Conservation (phyloP, 2,113 vertebrate genomes). For the Datnioides undecimradiatus region DNA sequence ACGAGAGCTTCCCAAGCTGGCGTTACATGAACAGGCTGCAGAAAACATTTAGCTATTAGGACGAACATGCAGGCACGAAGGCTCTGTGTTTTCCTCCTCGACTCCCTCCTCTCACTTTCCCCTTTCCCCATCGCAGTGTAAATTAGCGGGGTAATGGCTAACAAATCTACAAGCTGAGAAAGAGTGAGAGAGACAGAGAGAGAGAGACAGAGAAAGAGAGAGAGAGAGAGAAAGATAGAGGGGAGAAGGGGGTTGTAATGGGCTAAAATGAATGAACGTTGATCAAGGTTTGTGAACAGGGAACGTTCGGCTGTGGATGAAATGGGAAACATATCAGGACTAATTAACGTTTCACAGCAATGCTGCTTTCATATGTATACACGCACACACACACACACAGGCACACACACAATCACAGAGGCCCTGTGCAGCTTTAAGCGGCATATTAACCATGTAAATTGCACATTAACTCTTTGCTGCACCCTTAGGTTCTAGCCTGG, state of each 20-base stretch:
- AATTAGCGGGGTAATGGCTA: slow-evolving; percentile 72
- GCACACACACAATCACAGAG: slow-evolving; percentile 3
- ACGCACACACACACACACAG: slow-evolving; percentile 5
- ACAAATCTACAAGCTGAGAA: slow-evolving; percentile 61
- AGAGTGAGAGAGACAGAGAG: slow-evolving; percentile 1
- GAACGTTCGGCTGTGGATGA: slow-evolving; percentile 66
- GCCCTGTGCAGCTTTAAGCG: slow-evolving; percentile 40
- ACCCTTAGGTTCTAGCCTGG: slow-evolving; percentile 18
- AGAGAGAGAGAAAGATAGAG: neutral
- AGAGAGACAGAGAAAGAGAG: slow-evolving; percentile 7
- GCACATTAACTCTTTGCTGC: slow-evolving; percentile 46
- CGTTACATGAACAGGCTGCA: slow-evolving; percentile 41
- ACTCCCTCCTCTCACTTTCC: neutral
- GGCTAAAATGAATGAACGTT: slow-evolving; percentile 70
- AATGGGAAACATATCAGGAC: slow-evolving; percentile 78
- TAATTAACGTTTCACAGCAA: slow-evolving; percentile 66
- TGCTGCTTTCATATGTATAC: slow-evolving; percentile 29
- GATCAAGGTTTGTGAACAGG: slow-evolving; percentile 64
- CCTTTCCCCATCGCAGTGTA: slow-evolving; percentile 44
- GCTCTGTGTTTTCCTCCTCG: slow-evolving; percentile 13
- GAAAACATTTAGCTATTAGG: slow-evolving; percentile 61
- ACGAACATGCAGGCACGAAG: slow-evolving; percentile 25
- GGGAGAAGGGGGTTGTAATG: slow-evolving; percentile 49
- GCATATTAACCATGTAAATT: slow-evolving; percentile 64
- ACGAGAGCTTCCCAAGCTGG: slow-evolving; percentile 46